phyloP scores from a whole-genome alignment of 2,113 vertebrate genomes.

The Lophochroa leadbeateri region DNA sequence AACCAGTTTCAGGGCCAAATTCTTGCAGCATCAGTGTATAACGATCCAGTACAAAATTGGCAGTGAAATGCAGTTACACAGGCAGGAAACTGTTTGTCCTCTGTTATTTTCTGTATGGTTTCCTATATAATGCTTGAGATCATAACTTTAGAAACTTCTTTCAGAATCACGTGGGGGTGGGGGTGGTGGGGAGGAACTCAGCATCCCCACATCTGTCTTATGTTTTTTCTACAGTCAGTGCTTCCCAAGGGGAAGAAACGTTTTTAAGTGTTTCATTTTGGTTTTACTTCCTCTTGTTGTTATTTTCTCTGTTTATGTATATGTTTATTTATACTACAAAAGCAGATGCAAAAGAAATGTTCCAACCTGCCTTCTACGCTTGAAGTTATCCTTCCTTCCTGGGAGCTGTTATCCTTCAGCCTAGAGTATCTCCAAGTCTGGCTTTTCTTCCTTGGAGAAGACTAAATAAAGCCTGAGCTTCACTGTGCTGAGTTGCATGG shows the following conservation, averaged over 20 bases:
- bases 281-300: slow-evolving; percentile 37
- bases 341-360: neutral
- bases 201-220: neutral
- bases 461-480: neutral
- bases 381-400: neutral
- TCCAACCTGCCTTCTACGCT: neutral
- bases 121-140: slow-evolving; percentile 13
- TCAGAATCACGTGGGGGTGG: neutral
- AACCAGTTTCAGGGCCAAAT: slow-evolving; percentile 9
- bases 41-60: neutral
- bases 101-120: slow-evolving; percentile 10
- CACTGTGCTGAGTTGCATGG: neutral
- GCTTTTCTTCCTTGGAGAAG: neutral
- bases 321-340: slow-evolving; percentile 11
- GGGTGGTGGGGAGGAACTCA: neutral
- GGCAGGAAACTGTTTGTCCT: slow-evolving; percentile 9
- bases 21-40: slow-evolving; percentile 11
- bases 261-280: neutral
- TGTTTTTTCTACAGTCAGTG: neutral
- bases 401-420: neutral
- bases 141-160: neutral
- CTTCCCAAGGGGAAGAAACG: neutral
- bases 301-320: slow-evolving; percentile 24
- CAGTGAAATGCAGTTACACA: neutral
- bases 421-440: neutral